Evolutionary conservation across 1,140 invertebrate genomes (phyloP).

Genomic region (Neodiprion lecontei): DNA sequence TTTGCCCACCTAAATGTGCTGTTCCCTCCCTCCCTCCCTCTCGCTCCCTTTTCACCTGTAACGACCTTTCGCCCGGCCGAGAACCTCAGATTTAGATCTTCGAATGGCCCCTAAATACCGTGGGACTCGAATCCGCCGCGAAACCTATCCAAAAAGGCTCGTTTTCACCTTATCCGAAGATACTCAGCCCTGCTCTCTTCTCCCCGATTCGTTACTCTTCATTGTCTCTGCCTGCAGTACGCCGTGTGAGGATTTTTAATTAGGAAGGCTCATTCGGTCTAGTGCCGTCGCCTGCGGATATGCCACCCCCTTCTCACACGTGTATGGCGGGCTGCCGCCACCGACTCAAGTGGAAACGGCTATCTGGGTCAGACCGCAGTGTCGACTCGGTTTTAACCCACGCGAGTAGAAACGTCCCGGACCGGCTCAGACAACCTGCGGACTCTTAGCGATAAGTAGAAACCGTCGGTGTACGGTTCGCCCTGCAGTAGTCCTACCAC

Average conservation of each 20-base stretch:
- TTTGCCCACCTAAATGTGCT: not conserved
- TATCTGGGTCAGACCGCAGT: not conserved
- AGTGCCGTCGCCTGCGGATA: not conserved
- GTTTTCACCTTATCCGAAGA: too few relatives aligned
- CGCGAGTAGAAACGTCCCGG: not conserved
- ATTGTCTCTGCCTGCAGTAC: not conserved
- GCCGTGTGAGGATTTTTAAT: not conserved
- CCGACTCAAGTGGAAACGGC: not conserved
- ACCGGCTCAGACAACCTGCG: not conserved
- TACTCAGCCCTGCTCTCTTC: too few relatives aligned
- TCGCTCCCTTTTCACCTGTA: not conserved
- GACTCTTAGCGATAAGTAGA: not conserved
- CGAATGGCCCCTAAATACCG: not conserved
- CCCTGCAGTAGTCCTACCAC: not conserved
- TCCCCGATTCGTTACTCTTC: not conserved
- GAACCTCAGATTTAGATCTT: conserved; percentile 2
- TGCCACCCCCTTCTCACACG: not conserved
- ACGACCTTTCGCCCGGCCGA: not conserved
- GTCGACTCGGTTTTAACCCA: too few relatives aligned
- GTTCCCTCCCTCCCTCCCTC: not conserved
- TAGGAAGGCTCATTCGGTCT: not conserved
- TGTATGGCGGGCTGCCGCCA: not conserved
- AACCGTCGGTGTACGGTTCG: not conserved
- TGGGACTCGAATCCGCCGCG: too few relatives aligned
- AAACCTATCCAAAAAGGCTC: too few relatives aligned